Evolutionary conservation across 2,797 vertebrate genomes (phyloP).

Genomic region (Melanotaenia trifasciata): DNA sequence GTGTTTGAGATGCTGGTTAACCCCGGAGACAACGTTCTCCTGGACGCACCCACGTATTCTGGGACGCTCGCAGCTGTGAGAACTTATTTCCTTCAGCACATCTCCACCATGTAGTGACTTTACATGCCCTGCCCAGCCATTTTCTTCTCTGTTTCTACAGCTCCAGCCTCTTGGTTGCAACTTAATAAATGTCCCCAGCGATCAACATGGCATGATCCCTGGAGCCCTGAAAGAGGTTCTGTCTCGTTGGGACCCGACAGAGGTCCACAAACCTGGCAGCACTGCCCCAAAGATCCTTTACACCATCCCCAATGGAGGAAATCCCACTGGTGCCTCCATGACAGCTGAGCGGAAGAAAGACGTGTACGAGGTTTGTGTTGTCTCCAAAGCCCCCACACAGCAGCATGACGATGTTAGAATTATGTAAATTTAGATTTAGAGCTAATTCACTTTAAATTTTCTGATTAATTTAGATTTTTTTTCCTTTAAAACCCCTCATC

Average conservation of each 20-base stretch:
- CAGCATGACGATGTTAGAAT: too few relatives aligned
- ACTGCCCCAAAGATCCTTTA: slow-evolving; percentile 82
- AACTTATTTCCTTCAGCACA: neutral
- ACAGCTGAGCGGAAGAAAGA: slow-evolving; percentile 85
- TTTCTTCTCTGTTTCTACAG: slow-evolving; percentile 59
- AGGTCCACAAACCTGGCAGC: slow-evolving; percentile 72
- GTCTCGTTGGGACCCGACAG: slow-evolving; percentile 84
- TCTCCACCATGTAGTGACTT: neutral
- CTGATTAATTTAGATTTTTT: neutral
- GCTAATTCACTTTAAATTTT: neutral
- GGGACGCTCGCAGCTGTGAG: slow-evolving; percentile 90
- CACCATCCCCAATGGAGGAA: slow-evolving; percentile 90
- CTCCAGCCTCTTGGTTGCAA: slow-evolving; percentile 87
- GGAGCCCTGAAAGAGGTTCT: slow-evolving; percentile 81
- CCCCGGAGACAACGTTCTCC: slow-evolving; percentile 90
- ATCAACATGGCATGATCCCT: slow-evolving; percentile 88
- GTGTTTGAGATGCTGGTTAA: slow-evolving; percentile 95
- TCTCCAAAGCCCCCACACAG: neutral
- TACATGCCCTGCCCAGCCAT: neutral
- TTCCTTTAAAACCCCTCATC: neutral
- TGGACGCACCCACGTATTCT: slow-evolving; percentile 90
- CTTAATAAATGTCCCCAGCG: slow-evolving; percentile 84
- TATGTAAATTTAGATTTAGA: neutral
- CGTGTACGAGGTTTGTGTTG: slow-evolving; percentile 84
- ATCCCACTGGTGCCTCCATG: slow-evolving; percentile 88